Evolutionary conservation across 1,140 invertebrate genomes (phyloP).

Genomic region (Pseudobourletiella spinata): DNA sequence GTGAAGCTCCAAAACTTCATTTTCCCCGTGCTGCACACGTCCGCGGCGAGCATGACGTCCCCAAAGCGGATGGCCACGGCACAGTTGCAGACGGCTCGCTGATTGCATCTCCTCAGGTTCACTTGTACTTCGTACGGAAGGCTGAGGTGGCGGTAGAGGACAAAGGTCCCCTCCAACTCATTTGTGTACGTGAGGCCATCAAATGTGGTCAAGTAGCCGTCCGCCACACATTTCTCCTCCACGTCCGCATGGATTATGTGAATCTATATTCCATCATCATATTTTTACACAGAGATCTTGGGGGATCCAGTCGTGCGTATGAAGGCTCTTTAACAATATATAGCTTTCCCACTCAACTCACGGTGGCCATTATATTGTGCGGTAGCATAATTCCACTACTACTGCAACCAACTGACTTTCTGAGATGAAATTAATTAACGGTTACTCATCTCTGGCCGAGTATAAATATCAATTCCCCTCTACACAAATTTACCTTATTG

Average conservation of each 20-base stretch:
- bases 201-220: slow-evolving; percentile 32
- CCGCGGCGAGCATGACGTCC: slow-evolving; percentile 31
- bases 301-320: no score
- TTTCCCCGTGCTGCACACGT: slow-evolving; percentile 33
- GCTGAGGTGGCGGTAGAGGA: slow-evolving; percentile 31
- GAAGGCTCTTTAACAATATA: no score
- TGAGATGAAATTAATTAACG: no score
- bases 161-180: slow-evolving; percentile 33
- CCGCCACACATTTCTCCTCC: slow-evolving; percentile 26
- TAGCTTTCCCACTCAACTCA: background rate
- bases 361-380: no score
- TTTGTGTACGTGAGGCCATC: slow-evolving; percentile 34
- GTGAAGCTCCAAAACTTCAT: slow-evolving; percentile 36
- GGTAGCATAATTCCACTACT: no score
- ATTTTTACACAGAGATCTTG: background rate
- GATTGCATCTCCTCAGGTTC: slow-evolving; percentile 29
- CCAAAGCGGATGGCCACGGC: slow-evolving; percentile 34
- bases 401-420: no score
- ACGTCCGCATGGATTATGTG: slow-evolving; percentile 31
- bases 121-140: slow-evolving; percentile 36
- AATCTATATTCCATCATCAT: slow-evolving; percentile 26
- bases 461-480: no score
- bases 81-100: slow-evolving; percentile 33
- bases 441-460: no score
- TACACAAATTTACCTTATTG: no score